A percentile compares a stretch with the other conserved stretches of the same genome.
Conservation (phyloP, 2,113 vertebrate genomes). For the Rhipidura dahli region DNA sequence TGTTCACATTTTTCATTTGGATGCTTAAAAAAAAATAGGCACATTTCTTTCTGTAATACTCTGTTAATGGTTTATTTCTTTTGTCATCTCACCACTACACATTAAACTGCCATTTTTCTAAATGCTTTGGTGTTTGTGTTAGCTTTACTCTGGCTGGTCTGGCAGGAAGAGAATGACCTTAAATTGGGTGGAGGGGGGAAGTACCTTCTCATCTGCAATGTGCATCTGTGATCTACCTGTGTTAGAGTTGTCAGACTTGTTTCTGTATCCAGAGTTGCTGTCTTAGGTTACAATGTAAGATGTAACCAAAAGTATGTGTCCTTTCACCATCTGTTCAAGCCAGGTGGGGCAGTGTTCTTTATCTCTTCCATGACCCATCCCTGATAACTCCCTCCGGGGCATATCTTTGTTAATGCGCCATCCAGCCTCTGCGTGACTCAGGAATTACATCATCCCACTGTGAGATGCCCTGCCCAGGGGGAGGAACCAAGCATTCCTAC, state of each 20-base stretch:
- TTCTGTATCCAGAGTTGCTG: neutral
- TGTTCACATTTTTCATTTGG: neutral
- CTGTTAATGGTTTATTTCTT: neutral
- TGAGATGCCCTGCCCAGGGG: no score
- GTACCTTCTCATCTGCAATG: neutral
- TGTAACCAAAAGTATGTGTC: no score
- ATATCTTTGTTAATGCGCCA: no score
- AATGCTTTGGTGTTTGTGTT: neutral
- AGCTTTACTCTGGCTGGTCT: neutral
- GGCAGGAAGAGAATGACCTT: neutral
- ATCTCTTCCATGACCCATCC: no score
- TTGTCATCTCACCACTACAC: neutral
- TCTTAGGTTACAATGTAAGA: no score
- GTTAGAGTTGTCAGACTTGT: neutral
- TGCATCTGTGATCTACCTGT: neutral
- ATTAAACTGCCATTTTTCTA: neutral
- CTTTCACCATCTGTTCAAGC: no score
- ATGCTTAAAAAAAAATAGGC: neutral
- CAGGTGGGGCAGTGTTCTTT: no score
- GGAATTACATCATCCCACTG: no score
- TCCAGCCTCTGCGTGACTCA: no score
- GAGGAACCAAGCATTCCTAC: no score
- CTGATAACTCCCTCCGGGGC: no score
- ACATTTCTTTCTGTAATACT: neutral
- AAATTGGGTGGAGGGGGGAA: neutral